A percentile compares a stretch with the other conserved stretches of the same genome.
These are phyloP conservation scores for Erpobdella octoculata DNA, from an alignment of 2,888 invertebrate genomes.

Conservation along the genomic window DNA sequence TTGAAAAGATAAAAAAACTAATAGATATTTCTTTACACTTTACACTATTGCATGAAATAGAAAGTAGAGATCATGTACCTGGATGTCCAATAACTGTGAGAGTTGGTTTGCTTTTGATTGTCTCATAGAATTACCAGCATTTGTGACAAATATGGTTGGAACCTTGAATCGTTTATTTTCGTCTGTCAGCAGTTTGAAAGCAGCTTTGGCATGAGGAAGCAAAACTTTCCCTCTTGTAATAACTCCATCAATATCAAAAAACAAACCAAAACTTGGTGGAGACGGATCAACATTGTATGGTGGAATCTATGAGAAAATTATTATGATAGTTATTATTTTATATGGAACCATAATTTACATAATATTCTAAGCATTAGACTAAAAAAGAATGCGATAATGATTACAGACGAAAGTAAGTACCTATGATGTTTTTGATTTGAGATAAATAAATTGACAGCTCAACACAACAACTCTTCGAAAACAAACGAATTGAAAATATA, in stretches of 20 bases:
- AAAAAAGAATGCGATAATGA: too few species aligned
- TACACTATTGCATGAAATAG: not conserved
- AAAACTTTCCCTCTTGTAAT: conserved; percentile 60
- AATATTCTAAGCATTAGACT: too few species aligned
- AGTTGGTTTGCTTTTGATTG: conserved; percentile 59
- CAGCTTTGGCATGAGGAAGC: conserved; percentile 59
- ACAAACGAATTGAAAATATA: too few species aligned
- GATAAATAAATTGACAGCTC: too few species aligned
- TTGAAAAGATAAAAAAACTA: not conserved
- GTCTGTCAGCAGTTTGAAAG: conserved; percentile 57
- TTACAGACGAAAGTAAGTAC: too few species aligned
- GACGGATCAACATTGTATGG: too few species aligned
- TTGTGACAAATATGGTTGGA: conserved; percentile 62
- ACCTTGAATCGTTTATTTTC: conserved; percentile 57
- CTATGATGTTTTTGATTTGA: too few species aligned
- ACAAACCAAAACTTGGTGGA: conserved; percentile 57
- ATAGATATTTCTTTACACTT: not conserved
- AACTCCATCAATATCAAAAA: conserved; percentile 65
- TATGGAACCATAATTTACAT: too few species aligned
- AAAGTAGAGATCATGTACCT: conserved; percentile 47
- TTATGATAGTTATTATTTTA: too few species aligned
- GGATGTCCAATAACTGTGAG: conserved; percentile 58
- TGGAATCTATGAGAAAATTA: too few species aligned
- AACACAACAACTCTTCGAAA: too few species aligned
- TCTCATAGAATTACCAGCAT: conserved; percentile 60